These are phyloP conservation scores for Nomada goodeniana DNA, from an alignment of 2,888 invertebrate species.

Conservation along the genomic window DNA sequence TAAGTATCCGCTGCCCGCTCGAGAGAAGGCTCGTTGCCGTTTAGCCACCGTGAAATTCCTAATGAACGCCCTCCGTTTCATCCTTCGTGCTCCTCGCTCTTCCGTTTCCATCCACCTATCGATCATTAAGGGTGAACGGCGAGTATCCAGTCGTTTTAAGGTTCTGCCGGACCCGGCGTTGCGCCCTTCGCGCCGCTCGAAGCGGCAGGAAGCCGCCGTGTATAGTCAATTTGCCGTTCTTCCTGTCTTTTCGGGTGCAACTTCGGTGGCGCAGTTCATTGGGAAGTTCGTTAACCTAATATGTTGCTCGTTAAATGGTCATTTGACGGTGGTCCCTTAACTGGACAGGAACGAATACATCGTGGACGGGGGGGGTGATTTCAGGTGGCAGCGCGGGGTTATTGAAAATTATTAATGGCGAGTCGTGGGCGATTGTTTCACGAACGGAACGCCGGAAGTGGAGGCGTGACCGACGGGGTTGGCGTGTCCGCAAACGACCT, in stretches of 20 bases:
- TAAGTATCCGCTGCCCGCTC: constrained; percentile 67
- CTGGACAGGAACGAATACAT: too few species aligned
- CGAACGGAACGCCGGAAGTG: constrained; percentile 65
- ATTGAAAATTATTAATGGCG: constrained; percentile 22
- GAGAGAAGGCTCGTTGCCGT: constrained; percentile 60
- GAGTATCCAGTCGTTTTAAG: not conserved
- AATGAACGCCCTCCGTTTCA: constrained; percentile 45
- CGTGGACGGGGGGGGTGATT: not conserved
- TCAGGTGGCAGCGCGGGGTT: constrained; percentile 31
- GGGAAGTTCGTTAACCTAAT: too few species aligned
- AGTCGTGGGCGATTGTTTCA: constrained; percentile 44
- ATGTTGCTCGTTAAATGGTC: too few species aligned
- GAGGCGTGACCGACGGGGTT: constrained; percentile 63
- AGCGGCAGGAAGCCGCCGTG: not conserved
- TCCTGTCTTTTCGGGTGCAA: not conserved
- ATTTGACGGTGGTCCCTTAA: too few species aligned
- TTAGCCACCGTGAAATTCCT: constrained; percentile 70
- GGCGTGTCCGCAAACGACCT: constrained; percentile 65
- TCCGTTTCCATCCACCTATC: constrained; percentile 10
- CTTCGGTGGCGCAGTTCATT: not conserved
- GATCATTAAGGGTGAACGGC: not conserved
- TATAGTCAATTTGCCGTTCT: too few species aligned
- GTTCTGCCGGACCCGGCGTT: not conserved
- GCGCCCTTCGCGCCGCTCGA: not conserved
- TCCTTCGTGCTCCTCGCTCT: constrained; percentile 6